Conservation (phyloP, 30 jellyfish, hydroid and myxozoan species). For the Morbakka virulenta region DNA sequence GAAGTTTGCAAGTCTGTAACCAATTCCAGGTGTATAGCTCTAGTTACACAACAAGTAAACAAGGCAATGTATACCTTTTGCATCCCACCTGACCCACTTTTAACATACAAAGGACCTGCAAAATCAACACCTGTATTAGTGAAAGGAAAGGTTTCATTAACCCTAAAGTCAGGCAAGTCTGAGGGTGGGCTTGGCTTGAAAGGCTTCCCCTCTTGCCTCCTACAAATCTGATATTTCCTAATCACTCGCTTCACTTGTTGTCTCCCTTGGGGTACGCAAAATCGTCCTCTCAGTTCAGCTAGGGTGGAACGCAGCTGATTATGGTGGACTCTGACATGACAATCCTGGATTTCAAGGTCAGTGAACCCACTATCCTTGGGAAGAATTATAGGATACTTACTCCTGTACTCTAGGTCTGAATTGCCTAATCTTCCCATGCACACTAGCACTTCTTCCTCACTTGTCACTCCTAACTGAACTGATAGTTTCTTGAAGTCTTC, state of each 20-base stretch:
- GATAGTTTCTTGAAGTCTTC: conserved; percentile 3
- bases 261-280: conserved; percentile 65
- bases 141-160: conserved; percentile 42
- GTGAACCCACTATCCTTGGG: conserved; percentile 44
- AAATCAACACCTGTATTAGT: conserved; percentile 56
- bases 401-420: conserved; percentile 46
- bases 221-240: conserved; percentile 14
- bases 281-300: conserved; percentile 53
- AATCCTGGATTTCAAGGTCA: conserved; percentile 30
- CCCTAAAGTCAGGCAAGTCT: conserved; percentile 48
- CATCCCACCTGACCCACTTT: conserved; percentile 40
- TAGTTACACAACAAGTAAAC: conserved; percentile 44
- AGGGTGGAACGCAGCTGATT: conserved; percentile 38
- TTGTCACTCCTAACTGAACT: conserved; percentile 43
- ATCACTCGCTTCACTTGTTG: conserved; percentile 56
- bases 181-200: conserved; percentile 20
- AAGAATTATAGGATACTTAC: conserved; percentile 39
- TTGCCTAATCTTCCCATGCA: conserved; percentile 50
- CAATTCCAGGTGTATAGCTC: conserved; percentile 54
- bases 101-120: conserved; percentile 57
- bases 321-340: conserved; percentile 61
- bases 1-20: conserved; percentile 32
- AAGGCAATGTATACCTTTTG: conserved; percentile 34
- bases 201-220: conserved; percentile 25
- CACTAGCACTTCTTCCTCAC: conserved; percentile 25